Base-by-base conservation (phyloP, 2,888 invertebrate species). In the Leptinotarsa tumamoca region DNA sequence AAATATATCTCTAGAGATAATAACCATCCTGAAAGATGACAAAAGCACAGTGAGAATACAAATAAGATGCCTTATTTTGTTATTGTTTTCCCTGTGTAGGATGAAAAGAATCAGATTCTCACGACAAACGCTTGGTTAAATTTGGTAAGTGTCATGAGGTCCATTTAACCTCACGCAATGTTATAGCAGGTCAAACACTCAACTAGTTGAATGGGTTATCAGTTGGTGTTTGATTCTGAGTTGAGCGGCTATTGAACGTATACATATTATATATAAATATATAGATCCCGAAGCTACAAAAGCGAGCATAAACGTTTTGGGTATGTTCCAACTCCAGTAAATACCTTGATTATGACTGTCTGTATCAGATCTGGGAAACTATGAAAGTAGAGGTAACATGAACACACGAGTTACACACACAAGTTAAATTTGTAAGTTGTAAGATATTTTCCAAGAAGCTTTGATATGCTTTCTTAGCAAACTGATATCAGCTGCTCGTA, bases 21-120 rank as follows among this genome's bases (percentile, higher is more conserved):
- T 43, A 58, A 58, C 23, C 58, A 58, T 58, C 58, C 58, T 58
- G 58, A 58, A 58, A 58, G 58, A 71, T 66, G n/a, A 71, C 67
- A 71, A 49, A 63, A 71, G 51, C 71, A 66, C 68, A 67, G 67
- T 73, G 73, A 68, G 43, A 73, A 50, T 33, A 43, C 50, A 75
- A 75, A 75, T 74, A 51, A 75, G 43, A 43, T 80, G 75, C 89
- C 89, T 90, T 90, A 90, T 90, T 90, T 92, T 91, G 86, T 86
- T 84, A 84, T 84, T 87, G 85, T 87, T 88, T 87, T 87, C 86
- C 87, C 87, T 87, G 87, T 94, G 90, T 94, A 98, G 98, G 98
- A 98, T 91, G 98, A 98, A 94, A 98, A 98, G 93, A 98, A 97
- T 88, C 98, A 98, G 94, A 97, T 98, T 91, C 94, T 98, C 91